phyloP scores from a whole-genome alignment of 2,888 invertebrate species.

The Clusia tigrina region DNA sequence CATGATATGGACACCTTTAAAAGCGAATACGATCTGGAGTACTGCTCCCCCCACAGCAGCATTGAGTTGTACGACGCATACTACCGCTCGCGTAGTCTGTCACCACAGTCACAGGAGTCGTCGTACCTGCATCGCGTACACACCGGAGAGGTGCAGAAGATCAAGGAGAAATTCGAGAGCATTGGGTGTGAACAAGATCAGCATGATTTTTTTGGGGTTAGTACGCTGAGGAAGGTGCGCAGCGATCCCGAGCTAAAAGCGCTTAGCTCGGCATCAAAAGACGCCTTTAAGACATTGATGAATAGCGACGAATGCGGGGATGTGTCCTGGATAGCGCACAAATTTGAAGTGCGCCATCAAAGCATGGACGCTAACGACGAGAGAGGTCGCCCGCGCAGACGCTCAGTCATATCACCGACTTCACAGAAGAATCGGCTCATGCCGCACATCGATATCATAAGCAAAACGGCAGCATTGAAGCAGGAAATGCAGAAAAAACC shows the following conservation, averaged over 20 bases:
- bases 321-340: slow-evolving; percentile 70
- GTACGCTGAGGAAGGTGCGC: slow-evolving; percentile 70
- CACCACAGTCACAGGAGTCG: slow-evolving; percentile 76
- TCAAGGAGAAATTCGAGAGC: slow-evolving; percentile 79
- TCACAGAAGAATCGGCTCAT: slow-evolving; percentile 71
- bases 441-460: slow-evolving; percentile 91
- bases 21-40: slow-evolving; percentile 40
- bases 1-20: slow-evolving; percentile 33
- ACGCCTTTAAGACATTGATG: slow-evolving; percentile 64
- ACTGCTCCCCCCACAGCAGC: slow-evolving; percentile 58
- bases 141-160: slow-evolving; percentile 79
- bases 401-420: slow-evolving; percentile 70
- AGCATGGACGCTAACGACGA: slow-evolving; percentile 38
- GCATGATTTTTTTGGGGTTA: slow-evolving; percentile 59
- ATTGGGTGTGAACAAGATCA: slow-evolving; percentile 39
- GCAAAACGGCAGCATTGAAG: slow-evolving; percentile 78
- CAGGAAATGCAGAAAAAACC: slow-evolving; percentile 64
- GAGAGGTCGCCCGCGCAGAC: slow-evolving; percentile 66
- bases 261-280: slow-evolving; percentile 66
- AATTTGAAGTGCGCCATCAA: slow-evolving; percentile 67
- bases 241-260: slow-evolving; percentile 80
- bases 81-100: slow-evolving; percentile 75
- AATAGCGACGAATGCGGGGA: slow-evolving; percentile 63
- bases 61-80: slow-evolving; percentile 72
- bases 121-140: slow-evolving; percentile 76